Conservation (phyloP, 2,797 vertebrate species). For the Enteromius thamalakanensis region DNA sequence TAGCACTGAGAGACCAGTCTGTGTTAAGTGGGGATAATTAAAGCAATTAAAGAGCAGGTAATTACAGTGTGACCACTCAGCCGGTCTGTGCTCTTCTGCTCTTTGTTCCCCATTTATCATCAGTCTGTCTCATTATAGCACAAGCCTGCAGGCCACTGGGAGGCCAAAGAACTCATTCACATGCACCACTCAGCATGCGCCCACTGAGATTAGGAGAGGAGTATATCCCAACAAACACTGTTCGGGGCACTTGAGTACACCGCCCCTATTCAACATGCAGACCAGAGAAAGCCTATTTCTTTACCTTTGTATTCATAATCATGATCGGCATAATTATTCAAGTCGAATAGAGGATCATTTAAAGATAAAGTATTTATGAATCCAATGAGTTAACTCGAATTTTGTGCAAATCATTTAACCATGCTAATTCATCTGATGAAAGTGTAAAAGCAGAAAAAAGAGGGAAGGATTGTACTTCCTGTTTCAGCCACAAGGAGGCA, state of each 20-base stretch:
- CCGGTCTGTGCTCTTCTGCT: neutral
- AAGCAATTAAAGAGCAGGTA: slow-evolving; percentile 57
- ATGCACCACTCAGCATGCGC: slow-evolving; percentile 17
- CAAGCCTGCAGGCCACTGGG: slow-evolving; percentile 32
- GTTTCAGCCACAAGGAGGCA: slow-evolving; percentile 68
- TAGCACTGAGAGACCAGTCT: slow-evolving; percentile 41
- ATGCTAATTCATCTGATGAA: neutral
- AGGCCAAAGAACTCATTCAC: slow-evolving; percentile 27
- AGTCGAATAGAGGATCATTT: slow-evolving; percentile 15
- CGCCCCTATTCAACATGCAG: slow-evolving; percentile 11
- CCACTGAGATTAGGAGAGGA: slow-evolving; percentile 28
- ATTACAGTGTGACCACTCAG: slow-evolving; percentile 50
- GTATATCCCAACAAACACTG: slow-evolving; percentile 17
- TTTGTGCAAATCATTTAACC: slow-evolving; percentile 10
- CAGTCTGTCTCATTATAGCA: slow-evolving; percentile 22
- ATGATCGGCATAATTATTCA: slow-evolving; percentile 2
- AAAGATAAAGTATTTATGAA: slow-evolving; percentile 15
- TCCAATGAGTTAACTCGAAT: slow-evolving; percentile 6
- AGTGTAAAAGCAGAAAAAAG: neutral
- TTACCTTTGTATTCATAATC: neutral
- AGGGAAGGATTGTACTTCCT: neutral
- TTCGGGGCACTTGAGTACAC: neutral
- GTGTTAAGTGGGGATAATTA: slow-evolving; percentile 59
- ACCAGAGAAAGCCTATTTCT: slow-evolving; percentile 14
- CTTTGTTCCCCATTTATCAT: slow-evolving; percentile 36